A percentile compares a stretch with the other conserved stretches of the same genome.
phyloP scores from a whole-genome alignment of 2,797 vertebrate genomes.

The Hephaestus fuliginosus region DNA sequence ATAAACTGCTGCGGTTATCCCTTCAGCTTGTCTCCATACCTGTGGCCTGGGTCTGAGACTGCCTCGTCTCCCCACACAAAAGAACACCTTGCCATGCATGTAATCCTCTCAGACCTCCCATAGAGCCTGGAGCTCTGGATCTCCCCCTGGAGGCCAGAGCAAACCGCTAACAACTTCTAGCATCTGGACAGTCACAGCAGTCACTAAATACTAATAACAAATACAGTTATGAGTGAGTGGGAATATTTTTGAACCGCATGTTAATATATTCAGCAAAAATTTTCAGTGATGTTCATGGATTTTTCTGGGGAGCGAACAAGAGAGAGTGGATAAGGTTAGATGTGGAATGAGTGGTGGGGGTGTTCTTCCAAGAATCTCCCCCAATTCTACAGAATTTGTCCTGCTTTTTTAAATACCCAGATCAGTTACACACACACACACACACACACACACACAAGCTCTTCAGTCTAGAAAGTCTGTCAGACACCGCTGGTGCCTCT shows the following conservation, averaged over 20 bases:
- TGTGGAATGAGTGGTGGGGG: slow-evolving; percentile 6
- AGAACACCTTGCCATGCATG: slow-evolving; percentile 60
- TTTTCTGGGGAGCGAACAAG: slow-evolving; percentile 7
- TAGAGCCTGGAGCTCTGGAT: slow-evolving; percentile 32
- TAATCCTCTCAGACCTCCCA: slow-evolving; percentile 59
- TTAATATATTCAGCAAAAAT: slow-evolving; percentile 41
- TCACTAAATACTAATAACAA: slow-evolving; percentile 44
- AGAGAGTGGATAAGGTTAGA: slow-evolving; percentile 13
- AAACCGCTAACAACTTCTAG: slow-evolving; percentile 35
- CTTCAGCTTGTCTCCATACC: slow-evolving; percentile 44
- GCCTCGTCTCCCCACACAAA: slow-evolving; percentile 58
- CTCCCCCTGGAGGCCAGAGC: slow-evolving; percentile 24
- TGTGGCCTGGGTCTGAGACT: slow-evolving; percentile 49
- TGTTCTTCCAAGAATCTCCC: slow-evolving; percentile 64
- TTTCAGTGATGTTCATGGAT: slow-evolving; percentile 27
- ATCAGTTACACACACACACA: slow-evolving; percentile 33
- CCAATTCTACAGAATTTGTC: slow-evolving; percentile 58
- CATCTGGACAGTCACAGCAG: slow-evolving; percentile 36
- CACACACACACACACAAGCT: slow-evolving; percentile 23
- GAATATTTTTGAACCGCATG: slow-evolving; percentile 24
- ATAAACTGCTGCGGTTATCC: slow-evolving; percentile 50
- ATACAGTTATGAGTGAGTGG: slow-evolving; percentile 19
- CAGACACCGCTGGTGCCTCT: slow-evolving; percentile 17
- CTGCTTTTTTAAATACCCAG: slow-evolving; percentile 60
- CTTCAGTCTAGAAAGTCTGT: slow-evolving; percentile 27